These are phyloP conservation scores for Dendrocincla fuliginosa DNA, from an alignment of 2,797 vertebrate species.

Conservation along the genomic window DNA sequence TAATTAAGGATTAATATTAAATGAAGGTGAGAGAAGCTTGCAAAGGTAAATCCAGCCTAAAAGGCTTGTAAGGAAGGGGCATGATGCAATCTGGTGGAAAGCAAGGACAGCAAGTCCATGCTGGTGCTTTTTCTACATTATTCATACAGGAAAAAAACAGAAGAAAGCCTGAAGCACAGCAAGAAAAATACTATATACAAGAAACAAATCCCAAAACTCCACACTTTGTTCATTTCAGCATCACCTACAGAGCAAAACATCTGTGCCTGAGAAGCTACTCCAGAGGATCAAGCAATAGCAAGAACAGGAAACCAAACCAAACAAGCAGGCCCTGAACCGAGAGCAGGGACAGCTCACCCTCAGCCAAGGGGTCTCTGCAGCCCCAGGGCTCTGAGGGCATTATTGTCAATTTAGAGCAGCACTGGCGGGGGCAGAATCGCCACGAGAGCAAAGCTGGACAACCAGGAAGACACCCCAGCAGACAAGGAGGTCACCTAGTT, in stretches of 20 bases:
- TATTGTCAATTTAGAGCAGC: background rate
- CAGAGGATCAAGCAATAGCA: background rate
- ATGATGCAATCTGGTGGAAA: background rate
- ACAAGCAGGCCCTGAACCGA: background rate
- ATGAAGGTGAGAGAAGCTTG: background rate
- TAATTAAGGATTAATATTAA: background rate
- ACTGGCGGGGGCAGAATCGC: background rate
- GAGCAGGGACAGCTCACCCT: background rate
- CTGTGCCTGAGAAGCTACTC: background rate
- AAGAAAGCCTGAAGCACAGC: background rate
- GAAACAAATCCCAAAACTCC: background rate
- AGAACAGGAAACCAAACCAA: background rate
- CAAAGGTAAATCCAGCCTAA: background rate
- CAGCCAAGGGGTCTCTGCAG: background rate
- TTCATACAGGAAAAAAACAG: background rate
- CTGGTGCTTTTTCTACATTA: background rate
- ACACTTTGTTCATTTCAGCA: background rate
- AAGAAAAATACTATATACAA: background rate
- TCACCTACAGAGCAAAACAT: background rate
- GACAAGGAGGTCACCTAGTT: background rate
- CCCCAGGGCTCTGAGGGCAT: rapidly evolving
- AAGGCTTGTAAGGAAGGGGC: background rate
- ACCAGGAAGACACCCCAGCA: background rate
- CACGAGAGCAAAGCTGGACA: background rate
- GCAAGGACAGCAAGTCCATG: background rate